phyloP scores from a whole-genome alignment of 2,797 vertebrate genomes.

The Nasua narica region DNA sequence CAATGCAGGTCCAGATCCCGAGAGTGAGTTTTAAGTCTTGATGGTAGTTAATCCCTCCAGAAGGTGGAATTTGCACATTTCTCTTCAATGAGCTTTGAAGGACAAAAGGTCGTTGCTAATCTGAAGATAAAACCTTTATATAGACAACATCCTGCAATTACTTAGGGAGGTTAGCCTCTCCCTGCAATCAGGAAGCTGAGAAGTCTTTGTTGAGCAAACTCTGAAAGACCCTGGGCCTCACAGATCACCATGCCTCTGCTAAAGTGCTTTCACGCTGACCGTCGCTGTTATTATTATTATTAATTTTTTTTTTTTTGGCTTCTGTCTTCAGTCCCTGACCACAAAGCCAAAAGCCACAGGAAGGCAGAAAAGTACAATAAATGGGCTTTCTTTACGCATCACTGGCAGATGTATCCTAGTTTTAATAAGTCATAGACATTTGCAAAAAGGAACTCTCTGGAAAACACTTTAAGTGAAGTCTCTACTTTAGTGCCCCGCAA shows the following conservation, averaged over 20 bases:
- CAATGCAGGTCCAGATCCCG: rapidly evolving
- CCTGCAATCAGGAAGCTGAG: constrained; percentile 20
- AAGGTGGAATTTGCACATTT: background rate
- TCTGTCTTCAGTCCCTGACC: background rate
- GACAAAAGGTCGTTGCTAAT: constrained; percentile 19
- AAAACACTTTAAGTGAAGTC: background rate
- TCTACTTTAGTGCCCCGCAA: background rate
- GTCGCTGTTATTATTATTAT: background rate
- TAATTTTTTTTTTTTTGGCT: background rate
- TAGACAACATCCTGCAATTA: background rate
- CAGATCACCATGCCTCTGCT: background rate
- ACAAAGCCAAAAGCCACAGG: constrained; percentile 50
- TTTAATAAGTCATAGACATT: background rate
- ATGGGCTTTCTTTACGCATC: background rate
- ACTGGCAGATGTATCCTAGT: rapidly evolving
- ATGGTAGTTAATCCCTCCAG: background rate
- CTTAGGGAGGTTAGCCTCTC: background rate
- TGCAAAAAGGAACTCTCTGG: background rate
- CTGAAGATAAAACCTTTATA: background rate
- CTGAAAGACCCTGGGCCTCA: background rate
- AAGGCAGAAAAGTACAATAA: background rate
- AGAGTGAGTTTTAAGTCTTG: background rate
- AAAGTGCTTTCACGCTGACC: constrained; percentile 32
- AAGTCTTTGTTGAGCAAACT: background rate
- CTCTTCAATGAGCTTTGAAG: background rate